Base-by-base conservation (phyloP, 2,113 vertebrate species). In the Protobothrops mucrosquamatus region DNA sequence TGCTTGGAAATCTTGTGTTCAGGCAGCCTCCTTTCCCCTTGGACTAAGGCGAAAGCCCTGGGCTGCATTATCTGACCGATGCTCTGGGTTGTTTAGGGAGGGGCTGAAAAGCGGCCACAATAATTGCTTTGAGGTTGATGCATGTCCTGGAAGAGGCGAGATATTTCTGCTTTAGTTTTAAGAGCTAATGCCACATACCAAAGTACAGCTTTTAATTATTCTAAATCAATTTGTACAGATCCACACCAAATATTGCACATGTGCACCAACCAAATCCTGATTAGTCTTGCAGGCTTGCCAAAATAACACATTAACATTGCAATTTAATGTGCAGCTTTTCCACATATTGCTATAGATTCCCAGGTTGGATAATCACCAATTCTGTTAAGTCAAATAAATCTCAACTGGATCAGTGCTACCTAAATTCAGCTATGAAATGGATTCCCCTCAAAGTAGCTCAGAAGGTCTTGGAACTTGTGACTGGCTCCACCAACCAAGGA, bases 1-100 rank as follows among this genome's bases (percentile, higher is more conserved):
- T 48, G 94, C 1, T 14, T 4, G 92, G 92, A 93, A 94, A 54
- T 90, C 26, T 88, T 91, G 92, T 94, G 95, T 89, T 97, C 95
- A 92, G 94, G 87, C 92, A 93, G 93, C 92, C 95, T 39, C 34
- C 18, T 22, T 81, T 74, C 3, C 92, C 92, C 86, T 95, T 94
- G 95, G 34, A 48, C 18, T 43, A 90, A 94, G 95, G 1, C 57
- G 29, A 95, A 85, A n/a, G 89, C 91, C 48, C 88, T 95, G 89
- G 92, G 89, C 89, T 24, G 12, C 89, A 64, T 88, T 95, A 91
- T 94, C 93, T 89, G 92, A 91, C 95, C 91, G 95, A 95, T 91
- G 90, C 91, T 7, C 23, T n/a, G 23, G 39, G 12, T 46, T 55
- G 81, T 46, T 52, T 34, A 43, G 61, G 0, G 89, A 93, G 91